phyloP scores from a whole-genome alignment of 2,888 invertebrate species.

The Adelphocoris suturalis region DNA sequence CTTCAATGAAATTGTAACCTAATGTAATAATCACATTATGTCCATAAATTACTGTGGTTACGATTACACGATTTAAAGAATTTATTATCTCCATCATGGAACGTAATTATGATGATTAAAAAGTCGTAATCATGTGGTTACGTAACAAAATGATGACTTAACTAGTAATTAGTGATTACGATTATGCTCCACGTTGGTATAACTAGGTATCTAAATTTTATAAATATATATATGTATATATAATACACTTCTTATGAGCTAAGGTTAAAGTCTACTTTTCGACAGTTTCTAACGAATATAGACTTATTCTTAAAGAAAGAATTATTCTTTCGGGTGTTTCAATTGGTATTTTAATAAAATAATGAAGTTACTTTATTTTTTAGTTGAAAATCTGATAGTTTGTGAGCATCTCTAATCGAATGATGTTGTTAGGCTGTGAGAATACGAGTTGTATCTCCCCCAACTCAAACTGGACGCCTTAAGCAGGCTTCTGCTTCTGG shows the following conservation, averaged over 20 bases:
- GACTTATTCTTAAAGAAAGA: too few species aligned
- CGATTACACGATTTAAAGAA: too few species aligned
- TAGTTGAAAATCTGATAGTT: neutral
- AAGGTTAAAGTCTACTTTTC: conserved; percentile 31
- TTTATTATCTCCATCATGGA: too few species aligned
- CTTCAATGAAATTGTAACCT: too few species aligned
- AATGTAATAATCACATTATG: too few species aligned
- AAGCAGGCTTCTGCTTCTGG: conserved; percentile 73
- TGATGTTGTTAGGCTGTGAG: conserved; percentile 39
- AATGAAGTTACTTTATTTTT: neutral
- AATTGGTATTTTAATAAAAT: conserved; percentile 49
- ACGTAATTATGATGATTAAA: too few species aligned
- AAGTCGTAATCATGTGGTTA: too few species aligned
- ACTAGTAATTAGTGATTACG: neutral
- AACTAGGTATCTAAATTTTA: too few species aligned
- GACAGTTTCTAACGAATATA: conserved; percentile 5
- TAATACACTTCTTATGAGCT: neutral
- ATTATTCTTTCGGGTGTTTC: neutral
- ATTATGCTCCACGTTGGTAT: neutral
- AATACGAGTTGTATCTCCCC: neutral
- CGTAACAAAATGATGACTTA: neutral
- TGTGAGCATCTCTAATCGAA: conserved; percentile 45
- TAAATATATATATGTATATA: neutral
- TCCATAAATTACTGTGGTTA: too few species aligned
- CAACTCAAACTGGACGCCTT: conserved; percentile 70